These are phyloP conservation scores for Andrena dorsata DNA, from an alignment of 2,888 invertebrate genomes.

Conservation along the genomic window DNA sequence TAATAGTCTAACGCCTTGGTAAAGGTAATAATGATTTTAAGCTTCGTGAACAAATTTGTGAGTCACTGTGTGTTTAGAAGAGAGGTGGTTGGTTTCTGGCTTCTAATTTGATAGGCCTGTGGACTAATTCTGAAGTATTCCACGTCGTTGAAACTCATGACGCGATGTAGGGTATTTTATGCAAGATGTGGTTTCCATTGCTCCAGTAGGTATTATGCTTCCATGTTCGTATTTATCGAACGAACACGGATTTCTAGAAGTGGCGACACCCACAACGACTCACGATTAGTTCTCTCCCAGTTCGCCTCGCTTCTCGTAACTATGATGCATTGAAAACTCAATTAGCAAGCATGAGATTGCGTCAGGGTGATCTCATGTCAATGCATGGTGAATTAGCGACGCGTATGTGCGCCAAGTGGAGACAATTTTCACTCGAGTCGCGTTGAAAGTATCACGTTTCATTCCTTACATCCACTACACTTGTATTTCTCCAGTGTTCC, in stretches of 20 bases:
- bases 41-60: too few relatives aligned
- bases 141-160: background rate
- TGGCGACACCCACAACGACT: too few relatives aligned
- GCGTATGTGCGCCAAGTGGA: background rate
- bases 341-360: constrained; percentile 2
- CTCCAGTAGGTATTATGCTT: background rate
- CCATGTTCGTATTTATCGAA: background rate
- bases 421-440: constrained; percentile 1
- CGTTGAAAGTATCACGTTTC: background rate
- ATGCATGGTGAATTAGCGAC: background rate
- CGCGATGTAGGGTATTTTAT: background rate
- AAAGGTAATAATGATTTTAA: too few relatives aligned
- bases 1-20: too few relatives aligned
- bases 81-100: too few relatives aligned
- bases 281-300: constrained; percentile 15
- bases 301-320: constrained; percentile 14
- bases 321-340: constrained; percentile 19
- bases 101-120: background rate
- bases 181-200: background rate
- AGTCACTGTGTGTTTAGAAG: too few relatives aligned
- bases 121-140: background rate
- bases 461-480: background rate
- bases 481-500: background rate
- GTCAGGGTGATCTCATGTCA: background rate
- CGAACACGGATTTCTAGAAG: constrained; percentile 1